Percentiles rank a stretch among this genome's conserved stretches.
phyloP scores from a whole-genome alignment of 2,888 invertebrate genomes.

The Plusia festucae region DNA sequence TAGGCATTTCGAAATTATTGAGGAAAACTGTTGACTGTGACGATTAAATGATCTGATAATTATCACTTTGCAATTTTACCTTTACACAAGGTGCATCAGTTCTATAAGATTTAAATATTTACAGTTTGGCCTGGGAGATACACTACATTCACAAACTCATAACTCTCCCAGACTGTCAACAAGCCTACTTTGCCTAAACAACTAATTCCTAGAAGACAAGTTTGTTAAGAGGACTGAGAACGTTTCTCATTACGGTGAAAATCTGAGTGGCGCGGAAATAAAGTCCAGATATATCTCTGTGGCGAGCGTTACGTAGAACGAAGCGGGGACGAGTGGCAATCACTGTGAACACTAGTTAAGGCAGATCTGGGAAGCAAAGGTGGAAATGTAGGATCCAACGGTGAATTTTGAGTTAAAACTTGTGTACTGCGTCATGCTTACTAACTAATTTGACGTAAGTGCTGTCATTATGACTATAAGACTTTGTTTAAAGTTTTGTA shows the following conservation, averaged over 20 bases:
- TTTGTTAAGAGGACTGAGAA: constrained; percentile 7
- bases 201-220: constrained; percentile 9
- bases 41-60: background rate
- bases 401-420: background rate
- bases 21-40: background rate
- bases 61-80: background rate
- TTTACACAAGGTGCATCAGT: background rate
- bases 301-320: constrained; percentile 11
- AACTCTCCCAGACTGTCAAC: background rate
- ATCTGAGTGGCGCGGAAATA: constrained; percentile 14
- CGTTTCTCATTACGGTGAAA: constrained; percentile 3
- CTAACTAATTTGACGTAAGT: background rate
- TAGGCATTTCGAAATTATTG: background rate
- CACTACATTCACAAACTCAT: background rate
- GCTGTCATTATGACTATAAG: background rate
- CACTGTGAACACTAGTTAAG: constrained; percentile 3
- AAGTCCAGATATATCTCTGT: constrained; percentile 9
- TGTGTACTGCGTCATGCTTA: background rate
- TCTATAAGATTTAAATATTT: background rate
- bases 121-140: background rate
- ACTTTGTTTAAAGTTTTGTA: too few species aligned
- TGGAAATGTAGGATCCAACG: background rate
- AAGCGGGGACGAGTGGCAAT: constrained; percentile 18
- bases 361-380: background rate
- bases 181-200: constrained; percentile 7